phyloP scores from a whole-genome alignment of 2,888 invertebrate species.

The Hirtodrosophila confusa region DNA sequence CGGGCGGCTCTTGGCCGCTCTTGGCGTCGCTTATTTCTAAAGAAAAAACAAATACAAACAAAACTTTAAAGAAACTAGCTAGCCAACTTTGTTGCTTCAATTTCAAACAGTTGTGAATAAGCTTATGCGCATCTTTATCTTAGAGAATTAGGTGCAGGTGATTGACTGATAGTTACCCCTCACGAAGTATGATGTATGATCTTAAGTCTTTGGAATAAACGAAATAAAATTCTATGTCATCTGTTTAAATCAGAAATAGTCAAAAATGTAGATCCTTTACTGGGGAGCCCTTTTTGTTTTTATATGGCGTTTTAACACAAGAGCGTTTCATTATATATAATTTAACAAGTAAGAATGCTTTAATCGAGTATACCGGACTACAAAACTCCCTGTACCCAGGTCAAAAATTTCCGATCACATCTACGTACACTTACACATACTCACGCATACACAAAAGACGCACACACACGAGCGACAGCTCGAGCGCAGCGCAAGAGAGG shows the following conservation, averaged over 20 bases:
- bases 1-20: slow-evolving; percentile 63
- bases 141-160: not conserved
- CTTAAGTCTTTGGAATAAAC: too few species aligned
- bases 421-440: too few species aligned
- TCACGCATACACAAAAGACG: too few species aligned
- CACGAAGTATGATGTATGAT: not conserved
- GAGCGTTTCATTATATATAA: too few species aligned
- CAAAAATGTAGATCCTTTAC: not conserved
- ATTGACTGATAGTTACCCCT: not conserved
- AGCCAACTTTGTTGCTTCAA: slow-evolving; percentile 14
- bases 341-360: too few species aligned
- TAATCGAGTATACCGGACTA: too few species aligned
- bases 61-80: slow-evolving; percentile 19
- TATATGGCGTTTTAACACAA: too few species aligned
- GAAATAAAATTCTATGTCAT: not conserved
- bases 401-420: too few species aligned
- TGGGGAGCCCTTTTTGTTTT: too few species aligned
- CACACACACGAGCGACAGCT: too few species aligned
- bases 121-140: not conserved
- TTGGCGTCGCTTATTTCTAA: slow-evolving; percentile 64
- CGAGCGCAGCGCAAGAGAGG: too few species aligned
- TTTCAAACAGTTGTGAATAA: slow-evolving; percentile 6
- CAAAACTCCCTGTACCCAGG: too few species aligned
- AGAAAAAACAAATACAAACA: slow-evolving; percentile 21
- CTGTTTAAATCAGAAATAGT: not conserved